Evolutionary conservation across 1,140 invertebrate genomes (phyloP).

Genomic region (Brachionus paranguensis): DNA sequence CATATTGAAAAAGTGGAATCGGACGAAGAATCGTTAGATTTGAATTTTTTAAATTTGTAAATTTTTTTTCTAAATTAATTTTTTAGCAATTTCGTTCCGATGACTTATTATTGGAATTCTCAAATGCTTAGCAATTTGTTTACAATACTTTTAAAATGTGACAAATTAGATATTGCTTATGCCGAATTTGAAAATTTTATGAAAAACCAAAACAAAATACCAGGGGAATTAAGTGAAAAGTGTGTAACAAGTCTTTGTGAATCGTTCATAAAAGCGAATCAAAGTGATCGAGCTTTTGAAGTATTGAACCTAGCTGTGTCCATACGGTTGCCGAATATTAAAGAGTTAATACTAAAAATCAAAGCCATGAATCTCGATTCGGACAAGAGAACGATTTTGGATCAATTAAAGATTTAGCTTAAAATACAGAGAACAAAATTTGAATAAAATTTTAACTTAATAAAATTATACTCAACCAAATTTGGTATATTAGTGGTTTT

Average conservation of each 20-base stretch:
- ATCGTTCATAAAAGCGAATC: not conserved
- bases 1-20: not conserved
- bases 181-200: slow-evolving; percentile 18
- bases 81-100: not conserved
- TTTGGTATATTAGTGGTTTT: too few species aligned
- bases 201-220: slow-evolving; percentile 18
- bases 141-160: not conserved
- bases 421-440: not conserved
- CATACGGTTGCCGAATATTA: not conserved
- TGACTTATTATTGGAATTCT: not conserved
- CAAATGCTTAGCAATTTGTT: slow-evolving; percentile 37
- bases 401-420: not conserved
- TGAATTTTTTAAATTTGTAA: not conserved
- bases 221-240: slow-evolving; percentile 25
- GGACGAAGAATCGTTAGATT: not conserved
- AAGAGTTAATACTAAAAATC: not conserved
- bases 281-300: slow-evolving; percentile 2
- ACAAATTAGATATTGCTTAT: not conserved
- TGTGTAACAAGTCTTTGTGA: not conserved
- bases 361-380: not conserved
- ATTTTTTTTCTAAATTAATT: not conserved
- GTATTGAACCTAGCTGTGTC: not conserved
- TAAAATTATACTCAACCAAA: too few species aligned
- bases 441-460: too few species aligned
- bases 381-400: not conserved